Percentiles rank a stretch among this genome's conserved stretches.
Evolutionary conservation across 2,888 invertebrate species (phyloP).

Genomic region (Lithosia quadra): DNA sequence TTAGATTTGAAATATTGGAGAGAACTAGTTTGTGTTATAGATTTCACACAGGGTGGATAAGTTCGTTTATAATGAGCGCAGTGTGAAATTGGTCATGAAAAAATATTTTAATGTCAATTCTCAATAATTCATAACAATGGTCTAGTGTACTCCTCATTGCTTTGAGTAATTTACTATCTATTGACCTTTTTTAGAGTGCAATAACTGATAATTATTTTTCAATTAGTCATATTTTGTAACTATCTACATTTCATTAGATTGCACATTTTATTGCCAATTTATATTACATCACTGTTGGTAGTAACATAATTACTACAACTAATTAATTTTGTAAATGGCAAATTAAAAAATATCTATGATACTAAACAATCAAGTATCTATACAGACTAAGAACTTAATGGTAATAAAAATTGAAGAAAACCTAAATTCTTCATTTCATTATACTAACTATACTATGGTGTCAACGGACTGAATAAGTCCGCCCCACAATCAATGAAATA

Average conservation of each 20-base stretch:
- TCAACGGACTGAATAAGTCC: no score
- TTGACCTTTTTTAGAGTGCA: not conserved
- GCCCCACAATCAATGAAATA: no score
- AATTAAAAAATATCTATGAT: constrained; percentile 52
- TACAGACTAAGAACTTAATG: not conserved
- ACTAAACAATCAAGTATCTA: not conserved
- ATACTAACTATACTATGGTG: no score
- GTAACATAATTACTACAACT: not conserved
- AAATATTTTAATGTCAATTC: not conserved
- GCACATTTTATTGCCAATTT: constrained; percentile 44
- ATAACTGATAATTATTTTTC: not conserved
- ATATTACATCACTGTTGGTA: not conserved
- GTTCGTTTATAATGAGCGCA: no score
- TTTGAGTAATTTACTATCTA: not conserved
- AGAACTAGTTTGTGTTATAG: no score
- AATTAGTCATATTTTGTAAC: not conserved
- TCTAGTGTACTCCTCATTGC: not conserved
- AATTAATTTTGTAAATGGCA: not conserved
- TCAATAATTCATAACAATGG: not conserved
- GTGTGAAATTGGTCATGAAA: no score
- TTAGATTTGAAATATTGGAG: no score
- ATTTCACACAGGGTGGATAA: no score
- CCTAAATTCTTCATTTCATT: not conserved
- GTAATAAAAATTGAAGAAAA: not conserved
- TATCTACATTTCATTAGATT: constrained; percentile 38